These are phyloP conservation scores for Octonoba sinensis DNA, from an alignment of 2,888 invertebrate species.

Conservation along the genomic window DNA sequence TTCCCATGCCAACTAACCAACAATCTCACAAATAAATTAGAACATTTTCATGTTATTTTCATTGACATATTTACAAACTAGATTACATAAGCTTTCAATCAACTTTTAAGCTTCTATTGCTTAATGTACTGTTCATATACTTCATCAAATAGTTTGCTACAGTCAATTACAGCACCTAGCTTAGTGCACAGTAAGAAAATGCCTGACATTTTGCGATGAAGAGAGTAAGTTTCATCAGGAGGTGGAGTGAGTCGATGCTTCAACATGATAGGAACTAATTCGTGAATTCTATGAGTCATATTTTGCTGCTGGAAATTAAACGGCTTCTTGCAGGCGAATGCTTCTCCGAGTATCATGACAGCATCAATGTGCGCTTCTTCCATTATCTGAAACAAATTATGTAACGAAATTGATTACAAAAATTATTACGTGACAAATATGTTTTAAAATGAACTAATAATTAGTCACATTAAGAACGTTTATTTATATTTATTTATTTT, in stretches of 20 bases:
- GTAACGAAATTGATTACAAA: background rate
- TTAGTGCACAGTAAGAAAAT: constrained; percentile 92
- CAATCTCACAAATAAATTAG: too few species aligned
- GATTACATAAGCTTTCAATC: too few species aligned
- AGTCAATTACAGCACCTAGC: constrained; percentile 84
- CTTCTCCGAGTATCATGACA: constrained; percentile 96
- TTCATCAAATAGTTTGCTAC: constrained; percentile 85
- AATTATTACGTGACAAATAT: background rate
- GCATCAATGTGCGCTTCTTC: constrained; percentile 95
- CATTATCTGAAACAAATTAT: constrained; percentile 78
- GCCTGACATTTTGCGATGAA: constrained; percentile 96
- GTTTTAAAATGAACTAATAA: background rate
- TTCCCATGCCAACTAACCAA: too few species aligned
- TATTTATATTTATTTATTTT: background rate
- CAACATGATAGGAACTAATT: constrained; percentile 92
- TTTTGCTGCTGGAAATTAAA: constrained; percentile 93
- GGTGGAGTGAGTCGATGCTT: constrained; percentile 94
- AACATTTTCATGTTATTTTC: too few species aligned
- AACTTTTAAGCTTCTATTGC: too few species aligned
- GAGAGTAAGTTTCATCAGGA: constrained; percentile 97
- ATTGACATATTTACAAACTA: too few species aligned
- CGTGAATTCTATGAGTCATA: constrained; percentile 84
- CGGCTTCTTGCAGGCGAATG: constrained; percentile 81
- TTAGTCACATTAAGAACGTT: too few species aligned
- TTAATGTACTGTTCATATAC: constrained; percentile 75